These are phyloP conservation scores for Anas acuta DNA, from an alignment of 2,797 vertebrate species.

Conservation along the genomic window DNA sequence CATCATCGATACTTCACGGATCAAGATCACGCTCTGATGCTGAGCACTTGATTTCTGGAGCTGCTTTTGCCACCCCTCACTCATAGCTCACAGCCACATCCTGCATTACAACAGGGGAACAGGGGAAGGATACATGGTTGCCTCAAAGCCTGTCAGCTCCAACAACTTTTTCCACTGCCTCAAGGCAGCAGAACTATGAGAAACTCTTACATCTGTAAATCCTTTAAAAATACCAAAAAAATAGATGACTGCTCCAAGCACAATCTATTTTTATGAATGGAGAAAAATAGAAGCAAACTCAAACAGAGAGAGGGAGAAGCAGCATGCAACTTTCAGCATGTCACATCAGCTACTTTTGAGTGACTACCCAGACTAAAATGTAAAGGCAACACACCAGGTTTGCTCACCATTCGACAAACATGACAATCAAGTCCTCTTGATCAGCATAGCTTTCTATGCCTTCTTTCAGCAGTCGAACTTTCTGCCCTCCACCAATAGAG, in stretches of 20 bases:
- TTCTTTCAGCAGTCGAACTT: conserved; percentile 93
- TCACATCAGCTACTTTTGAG: neutral
- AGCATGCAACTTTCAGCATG: neutral
- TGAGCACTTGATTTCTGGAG: neutral
- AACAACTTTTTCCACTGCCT: neutral
- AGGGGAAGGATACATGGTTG: neutral
- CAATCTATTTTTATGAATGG: conserved; percentile 34
- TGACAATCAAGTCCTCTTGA: conserved; percentile 88
- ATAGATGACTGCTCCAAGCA: neutral
- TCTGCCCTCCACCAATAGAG: conserved; percentile 95
- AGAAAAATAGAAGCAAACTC: neutral
- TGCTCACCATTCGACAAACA: conserved; percentile 91
- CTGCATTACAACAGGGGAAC: neutral
- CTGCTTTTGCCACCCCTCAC: neutral
- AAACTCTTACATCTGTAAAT: conserved; percentile 27
- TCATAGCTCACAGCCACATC: neutral
- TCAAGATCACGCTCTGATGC: neutral
- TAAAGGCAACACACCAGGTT: conserved; percentile 4
- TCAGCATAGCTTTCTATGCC: conserved; percentile 82
- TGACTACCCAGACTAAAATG: neutral
- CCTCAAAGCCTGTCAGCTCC: conserved; percentile 8
- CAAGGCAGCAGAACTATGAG: neutral
- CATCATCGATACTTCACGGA: neutral
- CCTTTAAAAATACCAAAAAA: neutral
- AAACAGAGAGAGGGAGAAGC: neutral